These are phyloP conservation scores for Sarcoramphus papa DNA, from an alignment of 2,797 vertebrate genomes.

Conservation along the genomic window DNA sequence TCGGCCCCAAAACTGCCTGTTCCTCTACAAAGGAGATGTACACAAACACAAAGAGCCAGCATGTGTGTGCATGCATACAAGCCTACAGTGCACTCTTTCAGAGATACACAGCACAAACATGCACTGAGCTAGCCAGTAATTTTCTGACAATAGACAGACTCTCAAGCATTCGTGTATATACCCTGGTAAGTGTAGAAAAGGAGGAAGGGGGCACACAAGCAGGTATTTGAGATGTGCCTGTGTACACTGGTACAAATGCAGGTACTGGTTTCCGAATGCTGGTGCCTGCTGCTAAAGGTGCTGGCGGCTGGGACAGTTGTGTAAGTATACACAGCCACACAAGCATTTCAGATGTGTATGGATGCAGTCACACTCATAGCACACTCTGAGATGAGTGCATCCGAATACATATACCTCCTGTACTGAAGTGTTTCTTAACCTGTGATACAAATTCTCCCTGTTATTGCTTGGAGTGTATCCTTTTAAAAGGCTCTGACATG, in stretches of 20 bases:
- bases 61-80: neutral
- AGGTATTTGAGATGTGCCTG: neutral
- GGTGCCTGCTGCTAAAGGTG: neutral
- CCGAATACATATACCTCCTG: fast-evolving
- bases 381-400: fast-evolving
- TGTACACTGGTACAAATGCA: fast-evolving
- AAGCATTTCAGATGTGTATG: fast-evolving
- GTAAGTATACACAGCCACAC: fast-evolving
- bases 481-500: constrained; percentile 10
- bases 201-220: neutral
- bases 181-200: neutral
- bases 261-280: neutral
- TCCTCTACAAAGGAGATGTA: neutral
- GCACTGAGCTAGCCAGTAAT: neutral
- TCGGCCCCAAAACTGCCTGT: neutral
- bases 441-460: neutral
- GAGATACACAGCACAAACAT: neutral
- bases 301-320: neutral
- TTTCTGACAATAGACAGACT: neutral
- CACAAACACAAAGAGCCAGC: neutral
- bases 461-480: neutral
- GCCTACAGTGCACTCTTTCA: neutral
- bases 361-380: fast-evolving
- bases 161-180: neutral
- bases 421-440: neutral